phyloP scores from a whole-genome alignment of 2,888 invertebrate species.

The Dasypogon diadema region DNA sequence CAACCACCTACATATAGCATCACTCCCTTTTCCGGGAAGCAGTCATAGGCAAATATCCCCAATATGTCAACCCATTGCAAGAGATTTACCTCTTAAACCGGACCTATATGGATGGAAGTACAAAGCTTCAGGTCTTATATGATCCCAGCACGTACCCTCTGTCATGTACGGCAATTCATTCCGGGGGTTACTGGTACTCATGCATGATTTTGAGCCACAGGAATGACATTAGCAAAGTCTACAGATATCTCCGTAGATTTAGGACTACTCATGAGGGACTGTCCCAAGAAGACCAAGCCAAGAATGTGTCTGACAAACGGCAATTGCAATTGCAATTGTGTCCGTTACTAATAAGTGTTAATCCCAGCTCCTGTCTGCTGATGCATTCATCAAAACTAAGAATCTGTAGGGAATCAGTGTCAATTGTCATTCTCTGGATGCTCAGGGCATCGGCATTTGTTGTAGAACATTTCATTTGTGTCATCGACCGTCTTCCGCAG shows the following conservation, averaged over 20 bases:
- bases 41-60: conserved; percentile 50
- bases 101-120: conserved; percentile 11
- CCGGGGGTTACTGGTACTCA: conserved; percentile 7
- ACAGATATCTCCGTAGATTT: conserved; percentile 37
- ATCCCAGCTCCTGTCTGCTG: conserved; percentile 36
- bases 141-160: conserved; percentile 26
- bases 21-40: conserved; percentile 3
- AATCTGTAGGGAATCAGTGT: conserved; percentile 36
- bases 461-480: conserved; percentile 45
- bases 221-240: conserved; percentile 38
- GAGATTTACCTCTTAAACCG: conserved; percentile 41
- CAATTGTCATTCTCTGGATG: conserved; percentile 29
- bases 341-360: conserved; percentile 45
- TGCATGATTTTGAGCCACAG: conserved; percentile 38
- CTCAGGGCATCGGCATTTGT: neutral
- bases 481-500: conserved; percentile 15
- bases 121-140: conserved; percentile 45
- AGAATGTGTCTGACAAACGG: conserved; percentile 40
- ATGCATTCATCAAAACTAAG: conserved; percentile 35
- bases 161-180: conserved; percentile 41
- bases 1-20: neutral
- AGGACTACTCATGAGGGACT: conserved; percentile 16
- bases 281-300: conserved; percentile 17
- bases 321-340: conserved; percentile 36
- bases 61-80: conserved; percentile 37